Base-by-base conservation (phyloP, 2,113 vertebrate genomes). In the Microtus montanus region DNA sequence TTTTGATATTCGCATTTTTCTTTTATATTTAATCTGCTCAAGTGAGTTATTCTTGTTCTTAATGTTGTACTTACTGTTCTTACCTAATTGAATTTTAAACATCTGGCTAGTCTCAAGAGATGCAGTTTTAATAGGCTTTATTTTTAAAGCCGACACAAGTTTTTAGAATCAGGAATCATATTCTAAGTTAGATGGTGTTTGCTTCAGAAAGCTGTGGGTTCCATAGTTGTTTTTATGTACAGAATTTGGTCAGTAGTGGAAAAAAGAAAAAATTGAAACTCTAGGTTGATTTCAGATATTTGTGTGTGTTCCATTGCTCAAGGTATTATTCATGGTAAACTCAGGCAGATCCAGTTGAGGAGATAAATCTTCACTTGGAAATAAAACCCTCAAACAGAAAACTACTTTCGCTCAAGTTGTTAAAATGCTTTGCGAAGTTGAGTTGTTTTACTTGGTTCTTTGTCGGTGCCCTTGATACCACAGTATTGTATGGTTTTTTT, bases 351-450 rank as follows among this genome's bases (percentile, higher is more conserved):
- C 83, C 96, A 89, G 66, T 83, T 91, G 68, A 88, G 66, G 61
- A 95, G 87, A 35, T 93, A 52, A 95, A 54, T 86, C 35, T 24
- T 38, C 96, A 61, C 47, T 79, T 73, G 41, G 47, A 89, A 85
- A 85, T 85, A 84, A 84, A 64, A 66, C 5, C 83, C 63, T 68
- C 30, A 35, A 33, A 30, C 75, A 87, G 63, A 78, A 90, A 95
- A 92, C 20, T 49, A 17, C 82, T 96, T 95, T 79, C 91, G 91
- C 52, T 85, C 20, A 44, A 94, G 26, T 66, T 92, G 68, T 74
- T 88, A 90, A 82, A 93, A 86, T 93, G 52, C 75, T 85, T 85
- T 93, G 68, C 92, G 93, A 97, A 91, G 41, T 47, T 63, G n/a
- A 63, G 2, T 90, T 91, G 2, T 90, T 89, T 93, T 54, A 61